Evolutionary conservation across 2,888 invertebrate species (phyloP).

Genomic region (Exocentrus adspersus): DNA sequence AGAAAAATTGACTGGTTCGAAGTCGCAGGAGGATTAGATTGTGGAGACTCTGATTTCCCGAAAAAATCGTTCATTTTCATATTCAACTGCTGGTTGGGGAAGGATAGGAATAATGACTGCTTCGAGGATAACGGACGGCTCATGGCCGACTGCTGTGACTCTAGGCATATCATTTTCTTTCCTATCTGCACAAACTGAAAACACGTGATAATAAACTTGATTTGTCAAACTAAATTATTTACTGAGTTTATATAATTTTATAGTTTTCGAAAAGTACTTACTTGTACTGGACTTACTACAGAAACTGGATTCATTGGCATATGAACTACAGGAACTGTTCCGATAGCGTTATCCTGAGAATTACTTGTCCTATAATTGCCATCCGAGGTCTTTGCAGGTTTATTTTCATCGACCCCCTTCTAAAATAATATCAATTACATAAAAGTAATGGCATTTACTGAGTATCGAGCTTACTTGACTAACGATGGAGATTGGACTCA

Average conservation of each 20-base stretch:
- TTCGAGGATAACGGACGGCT: conserved; percentile 51
- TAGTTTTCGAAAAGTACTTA: conserved; percentile 44
- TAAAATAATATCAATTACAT: too few relatives aligned
- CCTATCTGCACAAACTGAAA: conserved; percentile 55
- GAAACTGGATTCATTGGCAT: conserved; percentile 60
- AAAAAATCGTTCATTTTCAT: too few relatives aligned
- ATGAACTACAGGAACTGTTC: conserved; percentile 53
- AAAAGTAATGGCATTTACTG: too few relatives aligned
- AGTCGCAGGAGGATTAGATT: conserved; percentile 49
- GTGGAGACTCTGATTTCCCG: conserved; percentile 54
- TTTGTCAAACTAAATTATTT: too few relatives aligned
- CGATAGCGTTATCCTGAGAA: conserved; percentile 49
- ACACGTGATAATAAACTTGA: background rate
- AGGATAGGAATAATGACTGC: conserved; percentile 54
- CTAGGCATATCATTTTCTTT: conserved; percentile 53
- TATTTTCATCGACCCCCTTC: too few relatives aligned
- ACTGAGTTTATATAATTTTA: too few relatives aligned
- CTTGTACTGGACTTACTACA: conserved; percentile 56
- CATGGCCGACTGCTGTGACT: too few relatives aligned
- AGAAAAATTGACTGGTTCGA: conserved; percentile 54
- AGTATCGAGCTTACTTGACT: conserved; percentile 52
- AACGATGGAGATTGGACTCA: conserved; percentile 58
- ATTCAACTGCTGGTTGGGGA: conserved; percentile 52
- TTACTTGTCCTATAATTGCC: conserved; percentile 29
- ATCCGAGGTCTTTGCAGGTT: conserved; percentile 35